Evolutionary conservation across 30 jellyfish, hydroid and myxozoan genomes (phyloP).

Genomic region (Hydractinia echinata): DNA sequence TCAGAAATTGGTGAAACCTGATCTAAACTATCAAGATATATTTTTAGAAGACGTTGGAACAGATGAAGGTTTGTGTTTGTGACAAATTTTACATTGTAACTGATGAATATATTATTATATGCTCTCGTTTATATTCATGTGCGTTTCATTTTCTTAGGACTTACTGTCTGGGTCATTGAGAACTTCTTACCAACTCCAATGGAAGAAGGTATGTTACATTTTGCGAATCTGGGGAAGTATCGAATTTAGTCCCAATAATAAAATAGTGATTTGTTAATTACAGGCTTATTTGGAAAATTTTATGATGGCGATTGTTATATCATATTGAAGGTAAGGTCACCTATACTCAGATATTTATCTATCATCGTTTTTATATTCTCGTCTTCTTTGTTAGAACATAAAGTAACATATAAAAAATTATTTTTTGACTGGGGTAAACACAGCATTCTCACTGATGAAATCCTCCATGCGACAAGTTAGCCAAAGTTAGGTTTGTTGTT

Average conservation of each 20-base stretch:
- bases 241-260: neutral
- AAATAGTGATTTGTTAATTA: neutral
- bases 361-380: no score
- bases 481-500: neutral
- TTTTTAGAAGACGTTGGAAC: slow-evolving; percentile 87
- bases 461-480: no score
- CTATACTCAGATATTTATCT: no score
- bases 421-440: no score
- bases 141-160: slow-evolving; percentile 39
- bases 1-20: slow-evolving; percentile 75
- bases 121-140: neutral
- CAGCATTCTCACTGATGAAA: no score
- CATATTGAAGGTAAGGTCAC: slow-evolving; percentile 56
- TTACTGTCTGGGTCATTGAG: slow-evolving; percentile 87
- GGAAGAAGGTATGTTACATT: slow-evolving; percentile 71
- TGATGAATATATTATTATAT: neutral
- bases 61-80: slow-evolving; percentile 57
- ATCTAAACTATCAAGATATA: slow-evolving; percentile 77
- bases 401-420: no score
- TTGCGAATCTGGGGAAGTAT: neutral
- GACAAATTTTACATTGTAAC: neutral
- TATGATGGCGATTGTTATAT: slow-evolving; percentile 99
- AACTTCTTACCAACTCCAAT: slow-evolving; percentile 87
- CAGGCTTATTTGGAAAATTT: slow-evolving; percentile 84
- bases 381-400: no score